Conservation (phyloP, 1,140 invertebrate genomes). For the Drosophila athabasca region DNA sequence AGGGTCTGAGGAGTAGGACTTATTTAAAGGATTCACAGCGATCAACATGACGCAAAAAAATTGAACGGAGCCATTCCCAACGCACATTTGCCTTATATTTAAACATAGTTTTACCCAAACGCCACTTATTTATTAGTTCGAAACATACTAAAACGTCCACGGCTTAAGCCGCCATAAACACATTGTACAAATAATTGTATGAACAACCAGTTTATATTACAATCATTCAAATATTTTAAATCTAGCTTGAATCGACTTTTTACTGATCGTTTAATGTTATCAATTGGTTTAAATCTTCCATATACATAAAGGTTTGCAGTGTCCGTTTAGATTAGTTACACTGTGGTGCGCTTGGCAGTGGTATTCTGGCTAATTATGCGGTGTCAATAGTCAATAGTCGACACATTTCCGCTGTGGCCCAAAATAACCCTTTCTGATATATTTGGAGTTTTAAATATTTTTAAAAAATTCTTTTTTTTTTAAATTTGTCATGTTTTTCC, state of each 20-base stretch:
- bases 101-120: conserved; percentile 38
- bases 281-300: too few relatives aligned
- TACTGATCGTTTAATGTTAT: neutral
- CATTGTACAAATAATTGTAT: conserved; percentile 76
- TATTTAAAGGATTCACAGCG: neutral
- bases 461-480: too few relatives aligned
- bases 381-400: too few relatives aligned
- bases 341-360: too few relatives aligned
- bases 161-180: conserved; percentile 48
- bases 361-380: too few relatives aligned
- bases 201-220: conserved; percentile 40
- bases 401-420: too few relatives aligned
- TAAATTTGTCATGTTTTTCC: too few relatives aligned
- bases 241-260: neutral
- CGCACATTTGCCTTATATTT: conserved; percentile 49
- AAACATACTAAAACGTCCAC: conserved; percentile 48
- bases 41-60: conserved; percentile 7
- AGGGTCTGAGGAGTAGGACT: conserved; percentile 48
- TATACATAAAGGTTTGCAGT: too few relatives aligned
- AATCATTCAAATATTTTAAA: conserved; percentile 8
- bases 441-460: too few relatives aligned
- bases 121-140: conserved; percentile 64
- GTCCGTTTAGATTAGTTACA: too few relatives aligned
- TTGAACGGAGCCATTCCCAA: conserved; percentile 6
- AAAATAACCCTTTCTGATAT: too few relatives aligned